Conservation (phyloP, 2,888 invertebrate species). For the Lasioglossum oenotherae region DNA sequence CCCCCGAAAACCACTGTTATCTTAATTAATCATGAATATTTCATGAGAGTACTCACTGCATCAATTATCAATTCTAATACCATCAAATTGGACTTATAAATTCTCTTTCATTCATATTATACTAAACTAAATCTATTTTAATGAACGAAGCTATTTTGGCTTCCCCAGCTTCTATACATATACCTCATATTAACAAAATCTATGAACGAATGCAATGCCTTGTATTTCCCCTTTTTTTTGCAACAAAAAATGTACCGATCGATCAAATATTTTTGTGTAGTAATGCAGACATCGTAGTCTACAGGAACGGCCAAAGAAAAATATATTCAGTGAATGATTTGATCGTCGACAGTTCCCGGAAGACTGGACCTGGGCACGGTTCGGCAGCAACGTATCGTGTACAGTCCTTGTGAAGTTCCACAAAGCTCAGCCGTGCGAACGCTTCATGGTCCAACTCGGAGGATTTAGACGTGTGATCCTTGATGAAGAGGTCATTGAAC, state of each 20-base stretch:
- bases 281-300: no score
- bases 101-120: no score
- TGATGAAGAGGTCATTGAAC: constrained; percentile 79
- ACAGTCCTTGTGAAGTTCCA: constrained; percentile 67
- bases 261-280: neutral
- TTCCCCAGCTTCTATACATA: no score
- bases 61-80: neutral
- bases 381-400: constrained; percentile 38
- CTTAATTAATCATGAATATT: neutral
- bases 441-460: constrained; percentile 61
- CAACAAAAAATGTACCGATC: neutral
- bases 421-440: constrained; percentile 58
- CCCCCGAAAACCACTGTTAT: neutral
- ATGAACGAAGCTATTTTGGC: no score
- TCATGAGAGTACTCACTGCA: neutral
- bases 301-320: neutral
- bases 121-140: no score
- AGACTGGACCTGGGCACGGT: neutral
- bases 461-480: constrained; percentile 78
- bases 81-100: neutral
- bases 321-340: neutral
- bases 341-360: neutral
- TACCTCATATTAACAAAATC: neutral
- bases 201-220: neutral
- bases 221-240: no score